A percentile compares a stretch with the other conserved stretches of the same genome.
Conservation (phyloP, 2,113 vertebrate species). For the Brachyistius frenatus region DNA sequence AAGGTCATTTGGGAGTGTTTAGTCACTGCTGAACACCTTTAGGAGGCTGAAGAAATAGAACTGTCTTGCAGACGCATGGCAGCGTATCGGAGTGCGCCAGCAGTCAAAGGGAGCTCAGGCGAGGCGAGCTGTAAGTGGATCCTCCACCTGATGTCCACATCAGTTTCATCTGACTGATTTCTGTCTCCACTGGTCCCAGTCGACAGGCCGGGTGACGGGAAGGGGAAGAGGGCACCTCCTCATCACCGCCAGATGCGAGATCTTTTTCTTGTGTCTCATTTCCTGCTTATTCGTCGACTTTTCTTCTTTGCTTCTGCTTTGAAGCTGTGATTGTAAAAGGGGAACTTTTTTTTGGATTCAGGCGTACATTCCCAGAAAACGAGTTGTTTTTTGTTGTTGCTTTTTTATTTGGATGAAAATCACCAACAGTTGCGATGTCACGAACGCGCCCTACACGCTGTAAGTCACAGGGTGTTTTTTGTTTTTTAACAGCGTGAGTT, state of each 20-base stretch:
- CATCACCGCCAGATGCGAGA: constrained; percentile 58
- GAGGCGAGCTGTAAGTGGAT: constrained; percentile 82
- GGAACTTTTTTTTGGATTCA: no score
- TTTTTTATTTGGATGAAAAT: no score
- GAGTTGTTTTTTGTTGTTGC: no score
- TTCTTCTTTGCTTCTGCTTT: constrained; percentile 10
- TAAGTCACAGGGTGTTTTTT: no score
- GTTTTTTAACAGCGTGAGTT: no score
- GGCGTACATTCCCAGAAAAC: no score
- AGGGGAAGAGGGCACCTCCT: constrained; percentile 61
- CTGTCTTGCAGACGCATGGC: constrained; percentile 76
- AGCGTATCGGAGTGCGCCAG: constrained; percentile 75
- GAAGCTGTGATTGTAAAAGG: neutral
- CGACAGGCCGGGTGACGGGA: constrained; percentile 50
- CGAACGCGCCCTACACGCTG: no score
- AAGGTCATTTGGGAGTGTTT: constrained; percentile 79
- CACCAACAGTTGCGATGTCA: no score
- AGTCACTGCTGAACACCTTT: constrained; percentile 76
- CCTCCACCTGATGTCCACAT: constrained; percentile 84
- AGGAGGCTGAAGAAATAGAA: constrained; percentile 77
- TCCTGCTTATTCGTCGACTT: constrained; percentile 41
- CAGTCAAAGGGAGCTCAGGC: constrained; percentile 80
- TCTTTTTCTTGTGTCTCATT: constrained; percentile 40
- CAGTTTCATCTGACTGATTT: constrained; percentile 82
- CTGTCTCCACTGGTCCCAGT: constrained; percentile 75